A percentile compares a stretch with the other conserved stretches of the same genome.
Evolutionary conservation across 2,797 vertebrate species (phyloP).

Genomic region (Nyctalus aviator): DNA sequence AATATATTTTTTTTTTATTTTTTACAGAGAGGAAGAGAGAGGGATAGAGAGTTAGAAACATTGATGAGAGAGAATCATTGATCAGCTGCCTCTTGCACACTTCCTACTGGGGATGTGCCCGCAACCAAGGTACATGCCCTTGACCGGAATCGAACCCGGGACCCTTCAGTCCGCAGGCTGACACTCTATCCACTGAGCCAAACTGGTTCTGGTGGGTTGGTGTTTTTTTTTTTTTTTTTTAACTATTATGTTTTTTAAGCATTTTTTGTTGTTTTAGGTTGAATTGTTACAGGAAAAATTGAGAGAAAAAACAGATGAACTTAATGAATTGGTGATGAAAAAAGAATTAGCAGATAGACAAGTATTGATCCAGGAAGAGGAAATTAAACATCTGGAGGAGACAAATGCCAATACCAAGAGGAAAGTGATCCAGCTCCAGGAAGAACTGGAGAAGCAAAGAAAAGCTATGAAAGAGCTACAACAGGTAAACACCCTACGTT

Average conservation of each 20-base stretch:
- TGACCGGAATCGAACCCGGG: no score
- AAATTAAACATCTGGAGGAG: conserved; percentile 93
- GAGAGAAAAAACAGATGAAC: conserved; percentile 93
- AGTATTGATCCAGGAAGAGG: conserved; percentile 91
- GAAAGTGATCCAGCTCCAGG: conserved; percentile 88
- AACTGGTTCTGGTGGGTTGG: not conserved
- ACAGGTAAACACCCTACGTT: conserved; percentile 83
- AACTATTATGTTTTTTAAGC: conserved; percentile 5
- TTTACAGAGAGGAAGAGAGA: no score
- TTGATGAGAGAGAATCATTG: no score
- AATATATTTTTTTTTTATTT: no score
- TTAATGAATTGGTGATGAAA: conserved; percentile 89
- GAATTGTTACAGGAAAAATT: conserved; percentile 93
- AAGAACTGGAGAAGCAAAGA: conserved; percentile 91
- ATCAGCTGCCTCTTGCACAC: no score
- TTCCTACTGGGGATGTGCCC: no score
- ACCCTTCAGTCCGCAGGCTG: no score
- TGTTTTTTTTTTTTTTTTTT: not conserved
- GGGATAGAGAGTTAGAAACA: no score
- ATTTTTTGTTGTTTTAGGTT: conserved; percentile 87
- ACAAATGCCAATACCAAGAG: conserved; percentile 85
- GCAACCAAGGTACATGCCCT: no score
- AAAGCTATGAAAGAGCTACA: conserved; percentile 89
- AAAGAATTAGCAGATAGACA: conserved; percentile 92
- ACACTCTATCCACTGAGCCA: no score